A percentile compares a stretch with the other conserved stretches of the same genome.
Conservation (phyloP, 2,888 invertebrate genomes). For the Azorinus chamasolen region DNA sequence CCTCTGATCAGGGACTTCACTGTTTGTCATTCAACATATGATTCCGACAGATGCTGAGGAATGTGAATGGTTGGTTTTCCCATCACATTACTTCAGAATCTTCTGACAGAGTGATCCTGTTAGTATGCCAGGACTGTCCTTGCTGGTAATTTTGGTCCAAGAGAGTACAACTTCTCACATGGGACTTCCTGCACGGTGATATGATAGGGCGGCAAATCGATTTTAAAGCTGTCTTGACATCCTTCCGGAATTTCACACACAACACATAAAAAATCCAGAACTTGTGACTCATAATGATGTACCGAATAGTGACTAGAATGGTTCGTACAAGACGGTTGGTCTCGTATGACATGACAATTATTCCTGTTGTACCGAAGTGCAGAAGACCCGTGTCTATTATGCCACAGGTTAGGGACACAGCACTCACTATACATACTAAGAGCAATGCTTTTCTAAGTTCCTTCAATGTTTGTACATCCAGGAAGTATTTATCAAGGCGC, state of each 20-base stretch:
- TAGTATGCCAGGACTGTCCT: conserved; percentile 30
- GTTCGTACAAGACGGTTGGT: conserved; percentile 47
- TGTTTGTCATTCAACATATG: too few relatives aligned
- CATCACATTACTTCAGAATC: too few relatives aligned
- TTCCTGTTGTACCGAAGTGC: conserved; percentile 8
- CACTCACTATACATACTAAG: conserved; percentile 24
- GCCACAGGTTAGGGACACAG: conserved; percentile 29
- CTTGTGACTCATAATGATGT: conserved; percentile 74
- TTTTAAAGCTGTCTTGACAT: conserved; percentile 37
- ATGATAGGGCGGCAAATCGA: conserved; percentile 25
- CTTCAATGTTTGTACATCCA: conserved; percentile 74
- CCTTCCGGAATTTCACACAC: conserved; percentile 71
- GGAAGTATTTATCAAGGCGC: conserved; percentile 76
- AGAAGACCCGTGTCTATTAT: conserved; percentile 37
- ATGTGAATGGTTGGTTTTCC: too few relatives aligned
- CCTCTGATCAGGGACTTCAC: too few relatives aligned
- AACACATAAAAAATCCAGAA: conserved; percentile 74
- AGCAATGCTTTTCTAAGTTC: conserved; percentile 63
- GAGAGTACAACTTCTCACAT: conserved; percentile 24
- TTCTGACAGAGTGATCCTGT: too few relatives aligned
- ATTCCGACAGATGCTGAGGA: too few relatives aligned
- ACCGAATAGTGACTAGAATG: conserved; percentile 61
- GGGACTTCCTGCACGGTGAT: conserved; percentile 14
- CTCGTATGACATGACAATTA: conserved; percentile 35
- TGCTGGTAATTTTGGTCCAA: conserved; percentile 22